Evolutionary conservation across 2,113 vertebrate genomes (phyloP), one percentile per base, ranked within the genome.

Genomic region (Leptosomus discolor): DNA sequence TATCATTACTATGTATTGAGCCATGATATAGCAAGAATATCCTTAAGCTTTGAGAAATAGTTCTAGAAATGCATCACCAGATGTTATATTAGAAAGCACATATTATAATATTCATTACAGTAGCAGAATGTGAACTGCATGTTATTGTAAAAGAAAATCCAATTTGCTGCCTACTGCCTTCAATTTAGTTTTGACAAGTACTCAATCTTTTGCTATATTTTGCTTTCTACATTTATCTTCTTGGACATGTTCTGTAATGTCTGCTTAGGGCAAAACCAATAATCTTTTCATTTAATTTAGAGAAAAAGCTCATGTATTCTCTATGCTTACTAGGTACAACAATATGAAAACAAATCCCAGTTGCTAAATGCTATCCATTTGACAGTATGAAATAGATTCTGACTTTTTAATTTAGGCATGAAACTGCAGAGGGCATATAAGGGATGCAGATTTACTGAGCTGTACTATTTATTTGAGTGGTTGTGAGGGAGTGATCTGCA

Each of bases 101-200:
- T 83, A 97, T 96, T 97, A 91, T 94, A 97, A 96, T 97, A 97
- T 98, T 96, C 97, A 95, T 97, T 97, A 90, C 63, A 84, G 67
- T 75, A 79, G 85, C 94, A 90, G 88, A 96, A 98, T 96, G 91
- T 94, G 92, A 97, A 96, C 74, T 91, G 79, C 73, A 82, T 96
- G 89, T 92, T 98, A 92, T 95, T 97, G 91, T 95, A 96, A 96
- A 96, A 97, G 92, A 97, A 98, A 98, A 98, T 98, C 86, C 94
- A 98, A 98, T 98, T 98, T 97, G 89, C 96, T 97, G 96, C 82
- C 82, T 97, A 91, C 83, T 95, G 78, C 96, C 83, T 98, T 98
- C 97, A 97, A 75, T 98, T 97, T 92, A 69, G 43, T 86, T 97
- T 96, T 98, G 97, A 98, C 90, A 98, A 97, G 94, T 90, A 69